Base-by-base conservation (phyloP, 2,888 invertebrate genomes). In the Pherbina coryleti region DNA sequence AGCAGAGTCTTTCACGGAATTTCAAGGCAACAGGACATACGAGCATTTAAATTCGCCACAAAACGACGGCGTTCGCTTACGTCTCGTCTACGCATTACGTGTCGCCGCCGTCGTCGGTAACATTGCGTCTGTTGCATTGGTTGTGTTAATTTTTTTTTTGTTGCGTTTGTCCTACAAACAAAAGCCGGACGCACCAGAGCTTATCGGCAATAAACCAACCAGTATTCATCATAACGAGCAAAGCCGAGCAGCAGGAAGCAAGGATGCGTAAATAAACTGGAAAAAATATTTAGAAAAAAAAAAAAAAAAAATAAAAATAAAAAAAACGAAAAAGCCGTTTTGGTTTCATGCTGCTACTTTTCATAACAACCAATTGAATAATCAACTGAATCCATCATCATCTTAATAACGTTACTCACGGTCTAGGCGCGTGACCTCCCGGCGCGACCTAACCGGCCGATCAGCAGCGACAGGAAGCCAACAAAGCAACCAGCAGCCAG, bases 1-100 rank as follows among this genome's bases (percentile, higher is more conserved):
- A 79, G 79, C 85, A 81, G 86, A 85, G 85, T 86, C 86, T 85
- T 84, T 84, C 44, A 81, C 82, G 81, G 80, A 82, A 82, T 83
- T 82, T 82, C 80, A 81, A 83, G 76, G 64, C 80, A 79, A 77
- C 82, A 82, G 82, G 82, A 84, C 71, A 34, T 66, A 66, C 64
- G 64, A 28, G 64, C 17, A 37, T n/a, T 28, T 66, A 66, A 44
- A 44, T 44, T 44, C 44, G 31, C 19, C 2, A 14, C 4, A 31
- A 66, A n/a, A 28, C 25, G 64, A 34, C 34, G 5, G 34, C 34
- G 25, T 64, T 62, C 25, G 31, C 28, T 25, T 62, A 25, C 37
- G 64, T 31, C 64, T 64, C 25, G 25, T 28, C 28, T 60, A 28
- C 44, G 44, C 44, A 44, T 60, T 28, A 28, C 57, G 19, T 22